Evolutionary conservation across 2,113 vertebrate genomes (phyloP), one percentile per base, ranked within the genome.

Genomic region (Ardeotis arabs): DNA sequence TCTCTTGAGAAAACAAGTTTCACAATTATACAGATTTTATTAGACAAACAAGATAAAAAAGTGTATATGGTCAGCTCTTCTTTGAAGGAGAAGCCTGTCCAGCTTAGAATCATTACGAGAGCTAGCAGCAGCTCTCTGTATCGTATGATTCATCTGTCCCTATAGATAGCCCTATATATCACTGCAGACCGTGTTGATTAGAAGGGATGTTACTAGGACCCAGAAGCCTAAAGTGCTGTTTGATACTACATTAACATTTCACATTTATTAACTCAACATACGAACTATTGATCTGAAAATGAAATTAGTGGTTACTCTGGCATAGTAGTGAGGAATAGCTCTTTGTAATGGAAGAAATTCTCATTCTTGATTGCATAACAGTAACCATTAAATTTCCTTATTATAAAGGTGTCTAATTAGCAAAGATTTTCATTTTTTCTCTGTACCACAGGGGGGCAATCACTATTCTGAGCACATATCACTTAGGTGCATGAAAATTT

Each of bases 401-500:
- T 97, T 97, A 97, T 93, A 93, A 97, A 97, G 87, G 77, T 93
- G 55, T 75, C 95, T 97, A 97, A 98, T 98, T 98, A 98, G 93
- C 95, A 97, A 98, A 97, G 95, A 97, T 98, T 97, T 98, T 97
- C 95, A 95, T 98, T 97, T 97, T 96, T 92, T 92, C 83, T 60
- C 50, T 76, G 84, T 96, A 89, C 96, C 96, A 95, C 60, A 93
- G 84, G 94, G 89, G 80, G 67, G 67, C 96, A 90, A 97, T 98
- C 95, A 62, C 95, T 97, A 98, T 97, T 97, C 98, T 95, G 96
- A 97, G 95, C 97, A 98, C 96, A 98, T 95, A 95, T 95, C 87
- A 96, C 96, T 97, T 97, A 97, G 95, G 95, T 97, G 80, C 74
- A 94, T 97, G 96, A 97, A 97, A 97, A 98, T 98, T 97, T 98